Conservation (phyloP, 2,113 vertebrate species). For the Tachuris rubrigastra region DNA sequence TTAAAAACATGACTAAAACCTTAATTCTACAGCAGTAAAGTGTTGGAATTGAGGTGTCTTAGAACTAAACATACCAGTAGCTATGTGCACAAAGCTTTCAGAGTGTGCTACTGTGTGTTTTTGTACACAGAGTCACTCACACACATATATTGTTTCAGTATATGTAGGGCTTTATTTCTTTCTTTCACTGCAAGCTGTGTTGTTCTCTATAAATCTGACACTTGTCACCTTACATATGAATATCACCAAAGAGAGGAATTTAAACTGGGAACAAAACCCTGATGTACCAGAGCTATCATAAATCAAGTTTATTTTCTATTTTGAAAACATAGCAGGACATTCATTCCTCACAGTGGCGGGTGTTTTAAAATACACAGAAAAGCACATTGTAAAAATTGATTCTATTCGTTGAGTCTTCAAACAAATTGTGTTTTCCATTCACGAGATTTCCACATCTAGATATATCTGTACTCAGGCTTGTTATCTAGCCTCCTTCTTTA, state of each 20-base stretch:
- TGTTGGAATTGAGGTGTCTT: background rate
- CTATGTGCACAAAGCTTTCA: background rate
- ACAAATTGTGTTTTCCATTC: background rate
- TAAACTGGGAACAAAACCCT: background rate
- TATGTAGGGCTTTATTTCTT: background rate
- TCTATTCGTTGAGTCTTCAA: background rate
- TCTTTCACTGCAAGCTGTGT: background rate
- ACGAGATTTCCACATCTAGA: background rate
- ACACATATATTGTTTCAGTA: background rate
- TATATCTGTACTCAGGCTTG: background rate
- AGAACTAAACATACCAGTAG: background rate
- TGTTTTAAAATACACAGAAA: background rate
- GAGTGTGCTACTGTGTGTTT: background rate
- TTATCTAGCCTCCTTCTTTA: background rate
- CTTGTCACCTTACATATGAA: background rate
- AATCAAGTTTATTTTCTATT: background rate
- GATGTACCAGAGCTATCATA: background rate
- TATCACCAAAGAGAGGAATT: background rate
- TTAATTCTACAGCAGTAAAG: background rate
- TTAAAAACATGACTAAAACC: background rate
- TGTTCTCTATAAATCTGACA: background rate
- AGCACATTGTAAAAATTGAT: background rate
- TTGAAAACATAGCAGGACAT: background rate
- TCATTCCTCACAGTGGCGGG: background rate
- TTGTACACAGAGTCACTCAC: background rate